Conservation (phyloP, 2,888 invertebrate genomes). For the Trichogramma dendrolimi region DNA sequence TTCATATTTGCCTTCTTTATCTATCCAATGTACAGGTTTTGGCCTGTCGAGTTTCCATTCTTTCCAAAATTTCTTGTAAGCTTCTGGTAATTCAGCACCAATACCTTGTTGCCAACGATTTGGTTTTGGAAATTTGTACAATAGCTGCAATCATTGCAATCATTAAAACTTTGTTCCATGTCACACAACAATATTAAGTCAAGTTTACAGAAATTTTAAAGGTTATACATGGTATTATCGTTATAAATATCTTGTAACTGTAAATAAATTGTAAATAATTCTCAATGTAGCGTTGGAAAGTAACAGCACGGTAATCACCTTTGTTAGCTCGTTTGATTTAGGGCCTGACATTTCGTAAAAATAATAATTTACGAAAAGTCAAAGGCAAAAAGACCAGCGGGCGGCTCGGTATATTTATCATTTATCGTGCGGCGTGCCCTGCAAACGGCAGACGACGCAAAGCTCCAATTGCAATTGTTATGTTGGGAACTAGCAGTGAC, state of each 20-base stretch:
- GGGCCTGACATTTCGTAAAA: too few species aligned
- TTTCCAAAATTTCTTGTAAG: conserved; percentile 79
- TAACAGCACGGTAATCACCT: too few species aligned
- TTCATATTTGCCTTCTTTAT: conserved; percentile 69
- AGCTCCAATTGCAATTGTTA: too few species aligned
- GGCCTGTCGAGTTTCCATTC: conserved; percentile 73
- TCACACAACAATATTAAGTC: background rate
- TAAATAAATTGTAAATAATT: background rate
- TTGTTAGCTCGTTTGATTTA: too few species aligned
- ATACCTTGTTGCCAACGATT: conserved; percentile 54
- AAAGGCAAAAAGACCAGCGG: too few species aligned
- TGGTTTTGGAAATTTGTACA: conserved; percentile 30
- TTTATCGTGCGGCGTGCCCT: too few species aligned
- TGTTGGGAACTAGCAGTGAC: too few species aligned
- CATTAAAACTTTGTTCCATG: background rate
- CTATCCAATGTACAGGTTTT: conserved; percentile 65
- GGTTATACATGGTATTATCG: background rate
- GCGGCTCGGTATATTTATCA: too few species aligned
- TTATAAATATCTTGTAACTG: background rate
- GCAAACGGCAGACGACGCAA: background rate
- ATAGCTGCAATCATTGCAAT: conserved; percentile 18
- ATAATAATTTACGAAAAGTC: too few species aligned
- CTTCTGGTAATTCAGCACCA: conserved; percentile 68
- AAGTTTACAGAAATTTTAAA: background rate
- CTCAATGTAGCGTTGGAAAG: too few species aligned